These are phyloP conservation scores for Pampusana beccarii DNA, from an alignment of 2,113 vertebrate species.

Conservation along the genomic window DNA sequence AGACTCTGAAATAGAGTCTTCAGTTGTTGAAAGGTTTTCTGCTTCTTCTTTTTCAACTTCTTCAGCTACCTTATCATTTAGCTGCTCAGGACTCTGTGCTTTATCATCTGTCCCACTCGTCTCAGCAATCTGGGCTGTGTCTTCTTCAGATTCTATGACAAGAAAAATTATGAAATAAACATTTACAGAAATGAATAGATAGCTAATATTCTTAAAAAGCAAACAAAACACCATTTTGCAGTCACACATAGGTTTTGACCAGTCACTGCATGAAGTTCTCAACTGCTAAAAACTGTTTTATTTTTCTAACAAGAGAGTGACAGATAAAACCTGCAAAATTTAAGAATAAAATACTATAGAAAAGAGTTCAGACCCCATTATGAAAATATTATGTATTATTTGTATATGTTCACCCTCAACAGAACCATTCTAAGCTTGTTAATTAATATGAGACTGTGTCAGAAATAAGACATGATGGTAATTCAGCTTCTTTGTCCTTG, in stretches of 20 bases:
- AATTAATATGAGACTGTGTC: not conserved
- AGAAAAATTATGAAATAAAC: not conserved
- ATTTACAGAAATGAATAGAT: slow-evolving; percentile 14
- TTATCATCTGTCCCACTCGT: slow-evolving; percentile 54
- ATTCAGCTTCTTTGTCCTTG: not conserved
- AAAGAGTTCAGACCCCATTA: not conserved
- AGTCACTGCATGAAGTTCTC: not conserved
- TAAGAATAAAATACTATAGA: not conserved
- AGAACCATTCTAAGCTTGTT: not conserved
- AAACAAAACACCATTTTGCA: not conserved
- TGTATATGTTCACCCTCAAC: not conserved
- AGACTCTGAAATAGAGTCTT: slow-evolving; percentile 34
- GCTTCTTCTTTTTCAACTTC: slow-evolving; percentile 63
- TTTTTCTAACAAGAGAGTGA: not conserved
- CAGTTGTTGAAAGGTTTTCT: slow-evolving; percentile 41
- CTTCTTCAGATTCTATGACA: slow-evolving; percentile 69
- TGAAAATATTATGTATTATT: not conserved
- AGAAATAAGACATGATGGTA: not conserved
- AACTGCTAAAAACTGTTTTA: not conserved
- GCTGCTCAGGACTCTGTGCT: slow-evolving; percentile 48
- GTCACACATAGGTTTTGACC: not conserved
- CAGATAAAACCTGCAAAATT: not conserved
- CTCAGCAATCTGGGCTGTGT: not conserved
- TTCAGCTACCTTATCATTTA: slow-evolving; percentile 21
- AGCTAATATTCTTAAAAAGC: not conserved